Evolutionary conservation across 64 coral and sea anemone genomes (phyloP), one percentile per base, ranked within the genome.

Genomic region (Montipora foliosa): DNA sequence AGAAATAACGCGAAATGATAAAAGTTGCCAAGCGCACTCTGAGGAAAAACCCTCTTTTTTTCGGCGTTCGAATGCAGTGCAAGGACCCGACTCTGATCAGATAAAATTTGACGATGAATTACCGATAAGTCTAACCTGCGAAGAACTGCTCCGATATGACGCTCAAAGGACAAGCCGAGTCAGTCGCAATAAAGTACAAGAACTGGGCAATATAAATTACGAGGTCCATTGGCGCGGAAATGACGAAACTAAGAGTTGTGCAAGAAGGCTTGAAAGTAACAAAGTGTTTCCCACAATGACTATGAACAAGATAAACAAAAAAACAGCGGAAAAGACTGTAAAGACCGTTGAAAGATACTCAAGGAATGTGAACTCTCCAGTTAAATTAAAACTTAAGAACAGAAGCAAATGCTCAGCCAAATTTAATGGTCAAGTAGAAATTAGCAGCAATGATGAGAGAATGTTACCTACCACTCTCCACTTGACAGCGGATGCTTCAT

Each of bases 381-480:
- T 82, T 12, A 91, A 46, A 21, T 14, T 91, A 51, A 91, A 50
- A 22, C 5, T 82, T 13, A 11, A 57, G 8, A 66, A 91, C 47
- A 70, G 89, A 13, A 37, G 71, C 44, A 81, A 82, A 14, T 48
- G n/a, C 16, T 59, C 24, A 51, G 37, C 44, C 8, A 79, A 51
- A 20, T 15, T 49, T 64, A 74, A 6, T 16, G 21, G 49, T 44
- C 51, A 73, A 45, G 22, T 6, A 45, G 2, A 67, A 74, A 15
- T 64, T 58, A 17, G 61, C 15, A 44, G 83, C 74, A 17, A 79
- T 17, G 60, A 70, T 53, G 91, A 80, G 87, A 76, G 95, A 58
- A 17, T 96, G 25, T 74, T 96, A 67, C 95, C 95, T 1, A 96
- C 80, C 77, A 96, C 75, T 74, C 81, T 96, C 8, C 47, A 79